Conservation (phyloP, 92 coral and sea anemone species). For the Epizoanthus illoricatus region DNA sequence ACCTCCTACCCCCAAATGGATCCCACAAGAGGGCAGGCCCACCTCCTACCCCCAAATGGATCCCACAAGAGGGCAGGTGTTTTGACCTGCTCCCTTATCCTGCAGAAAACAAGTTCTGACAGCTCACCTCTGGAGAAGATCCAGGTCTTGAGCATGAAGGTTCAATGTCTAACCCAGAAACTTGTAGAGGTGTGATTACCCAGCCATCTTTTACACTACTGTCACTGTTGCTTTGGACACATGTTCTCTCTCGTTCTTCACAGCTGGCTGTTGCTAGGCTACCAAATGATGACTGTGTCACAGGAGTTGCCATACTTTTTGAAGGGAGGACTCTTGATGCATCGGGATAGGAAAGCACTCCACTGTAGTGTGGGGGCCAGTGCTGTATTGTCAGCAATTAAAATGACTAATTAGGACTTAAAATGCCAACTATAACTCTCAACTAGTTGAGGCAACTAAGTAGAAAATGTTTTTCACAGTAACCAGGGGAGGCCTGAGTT, state of each 20-base stretch:
- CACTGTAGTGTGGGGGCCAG: slow-evolving; percentile 75
- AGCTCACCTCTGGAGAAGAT: slow-evolving; percentile 15
- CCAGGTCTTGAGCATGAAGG: neutral
- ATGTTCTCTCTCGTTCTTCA: neutral
- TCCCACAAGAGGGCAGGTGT: too few relatives aligned
- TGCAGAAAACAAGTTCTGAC: neutral
- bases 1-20: too few relatives aligned
- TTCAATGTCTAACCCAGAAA: slow-evolving; percentile 37
- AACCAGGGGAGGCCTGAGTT: neutral
- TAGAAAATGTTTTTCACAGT: neutral
- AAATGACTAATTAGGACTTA: neutral
- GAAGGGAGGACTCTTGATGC: neutral
- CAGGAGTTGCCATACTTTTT: neutral
- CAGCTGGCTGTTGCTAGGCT: neutral
- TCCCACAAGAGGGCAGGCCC: too few relatives aligned
- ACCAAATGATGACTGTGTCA: neutral
- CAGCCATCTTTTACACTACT: slow-evolving; percentile 5
- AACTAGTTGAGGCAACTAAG: neutral
- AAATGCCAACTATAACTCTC: neutral
- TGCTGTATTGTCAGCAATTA: slow-evolving; percentile 36
- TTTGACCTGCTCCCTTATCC: neutral
- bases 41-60: too few relatives aligned
- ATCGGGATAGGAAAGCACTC: slow-evolving; percentile 58
- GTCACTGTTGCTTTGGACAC: neutral
- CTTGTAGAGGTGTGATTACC: slow-evolving; percentile 4